Base-by-base conservation (phyloP, 2,113 vertebrate genomes). In the Podilymbus podiceps region DNA sequence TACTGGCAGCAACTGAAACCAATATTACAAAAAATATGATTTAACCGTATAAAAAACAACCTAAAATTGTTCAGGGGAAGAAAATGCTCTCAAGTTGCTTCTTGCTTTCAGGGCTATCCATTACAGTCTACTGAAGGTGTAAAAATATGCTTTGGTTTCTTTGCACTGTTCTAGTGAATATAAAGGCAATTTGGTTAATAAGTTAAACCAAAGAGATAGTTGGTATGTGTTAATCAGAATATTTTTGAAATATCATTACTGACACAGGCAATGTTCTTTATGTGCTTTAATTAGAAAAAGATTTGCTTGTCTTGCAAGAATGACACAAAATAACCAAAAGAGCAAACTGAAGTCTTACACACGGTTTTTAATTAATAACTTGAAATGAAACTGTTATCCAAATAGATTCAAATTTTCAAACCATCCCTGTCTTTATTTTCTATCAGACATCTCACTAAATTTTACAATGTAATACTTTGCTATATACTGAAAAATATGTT, bases 401-500 rank as follows among this genome's bases (percentile, higher is more conserved):
- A 85, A 91, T 63, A 82, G 18, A 72, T 58, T n/a, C 7, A 76
- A 79, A 76, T 79, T 85, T 90, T 88, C 22, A 75, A 75, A 72
- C 30, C 12, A 60, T 8, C 22, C 4, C 11, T 64, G 53, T 63
- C 33, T 71, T 80, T 71, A 88, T 95, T 90, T 94, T 90, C 28
- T 62, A 38, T 90, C 55, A 84, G 68, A 67, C 3, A 53, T 74
- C 27, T 88, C 42, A 82, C 68, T 89, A 72, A 66, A n/a, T 85
- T 83, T 88, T 50, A 94, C 83, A 80, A 77, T 58, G 9, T 68
- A 88, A 71, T 92, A 76, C 3, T 17, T 16, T 56, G 7, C 4
- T 77, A 38, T 25, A 25, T 77, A 63, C 20, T 71, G 31, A 71
- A 76, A 91, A 75, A 60, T 4, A 24, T 80, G 63, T 59, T 68